These are phyloP conservation scores for Ommatoiulus sabulosus DNA, from an alignment of 2,888 invertebrate genomes.

Conservation along the genomic window DNA sequence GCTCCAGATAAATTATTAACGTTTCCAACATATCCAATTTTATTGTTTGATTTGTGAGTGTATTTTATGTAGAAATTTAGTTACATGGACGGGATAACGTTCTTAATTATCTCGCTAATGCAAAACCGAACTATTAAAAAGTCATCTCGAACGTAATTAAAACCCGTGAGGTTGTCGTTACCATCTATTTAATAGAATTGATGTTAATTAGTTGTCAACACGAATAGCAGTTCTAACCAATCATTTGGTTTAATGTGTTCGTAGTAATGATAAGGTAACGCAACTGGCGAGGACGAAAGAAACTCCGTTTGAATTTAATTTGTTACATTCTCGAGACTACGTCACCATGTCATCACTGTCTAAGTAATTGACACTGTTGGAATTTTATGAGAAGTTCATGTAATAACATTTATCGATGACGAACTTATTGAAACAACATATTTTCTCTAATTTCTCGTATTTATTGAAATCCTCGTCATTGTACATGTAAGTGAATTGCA, in stretches of 20 bases:
- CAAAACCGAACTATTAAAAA: slow-evolving; percentile 1
- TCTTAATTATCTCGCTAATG: neutral
- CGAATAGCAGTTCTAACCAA: neutral
- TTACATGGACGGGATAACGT: neutral
- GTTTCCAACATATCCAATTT: neutral
- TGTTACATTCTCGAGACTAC: too few relatives aligned
- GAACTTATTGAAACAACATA: too few relatives aligned
- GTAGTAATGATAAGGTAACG: neutral
- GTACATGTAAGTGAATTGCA: too few relatives aligned
- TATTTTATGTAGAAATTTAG: neutral
- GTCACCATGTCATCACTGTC: too few relatives aligned
- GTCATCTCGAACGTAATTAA: neutral
- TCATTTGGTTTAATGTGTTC: neutral
- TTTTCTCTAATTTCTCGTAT: too few relatives aligned
- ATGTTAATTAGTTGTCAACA: slow-evolving; percentile 26
- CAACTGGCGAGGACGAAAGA: neutral
- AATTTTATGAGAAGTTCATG: too few relatives aligned
- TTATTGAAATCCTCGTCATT: too few relatives aligned
- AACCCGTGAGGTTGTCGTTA: neutral
- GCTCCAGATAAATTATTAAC: neutral
- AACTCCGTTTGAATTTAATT: neutral
- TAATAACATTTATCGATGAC: too few relatives aligned
- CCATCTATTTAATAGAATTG: neutral
- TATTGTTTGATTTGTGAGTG: slow-evolving; percentile 30
- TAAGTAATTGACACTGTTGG: too few relatives aligned